These are phyloP conservation scores for Calypte anna DNA, from an alignment of 2,113 vertebrate genomes.

Conservation along the genomic window DNA sequence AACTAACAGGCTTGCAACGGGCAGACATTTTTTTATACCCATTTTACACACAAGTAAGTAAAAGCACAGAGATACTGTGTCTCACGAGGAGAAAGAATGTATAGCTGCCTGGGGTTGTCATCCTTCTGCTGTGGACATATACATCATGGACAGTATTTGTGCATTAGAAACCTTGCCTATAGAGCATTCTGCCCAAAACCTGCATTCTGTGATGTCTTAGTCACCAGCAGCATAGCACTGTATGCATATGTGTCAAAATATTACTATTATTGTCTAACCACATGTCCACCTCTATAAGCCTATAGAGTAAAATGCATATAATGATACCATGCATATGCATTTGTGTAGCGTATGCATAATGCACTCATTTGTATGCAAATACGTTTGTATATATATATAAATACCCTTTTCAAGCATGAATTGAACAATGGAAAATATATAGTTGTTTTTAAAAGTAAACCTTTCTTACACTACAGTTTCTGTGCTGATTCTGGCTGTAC, in stretches of 20 bases:
- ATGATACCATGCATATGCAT: background rate
- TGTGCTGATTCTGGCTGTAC: background rate
- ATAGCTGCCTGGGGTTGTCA: fast-evolving
- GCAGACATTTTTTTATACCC: background rate
- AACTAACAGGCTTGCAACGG: background rate
- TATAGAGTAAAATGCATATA: background rate
- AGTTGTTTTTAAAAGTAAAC: slow-evolving; percentile 4
- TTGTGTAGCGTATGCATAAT: background rate
- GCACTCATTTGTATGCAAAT: slow-evolving; percentile 20
- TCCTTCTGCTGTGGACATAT: background rate
- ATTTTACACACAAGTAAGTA: background rate
- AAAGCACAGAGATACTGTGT: background rate
- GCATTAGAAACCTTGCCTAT: background rate
- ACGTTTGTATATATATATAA: background rate
- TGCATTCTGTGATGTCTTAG: background rate
- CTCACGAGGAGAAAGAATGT: background rate
- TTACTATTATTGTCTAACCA: background rate
- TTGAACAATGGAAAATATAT: background rate
- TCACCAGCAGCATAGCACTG: background rate
- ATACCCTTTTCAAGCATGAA: background rate
- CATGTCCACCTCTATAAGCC: background rate
- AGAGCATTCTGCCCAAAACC: background rate
- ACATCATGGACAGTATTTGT: fast-evolving
- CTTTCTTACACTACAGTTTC: background rate
- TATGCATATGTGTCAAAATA: background rate